A percentile compares a stretch with the other conserved stretches of the same genome.
Evolutionary conservation across 2,113 vertebrate genomes (phyloP).

Genomic region (Tetrao urogallus): DNA sequence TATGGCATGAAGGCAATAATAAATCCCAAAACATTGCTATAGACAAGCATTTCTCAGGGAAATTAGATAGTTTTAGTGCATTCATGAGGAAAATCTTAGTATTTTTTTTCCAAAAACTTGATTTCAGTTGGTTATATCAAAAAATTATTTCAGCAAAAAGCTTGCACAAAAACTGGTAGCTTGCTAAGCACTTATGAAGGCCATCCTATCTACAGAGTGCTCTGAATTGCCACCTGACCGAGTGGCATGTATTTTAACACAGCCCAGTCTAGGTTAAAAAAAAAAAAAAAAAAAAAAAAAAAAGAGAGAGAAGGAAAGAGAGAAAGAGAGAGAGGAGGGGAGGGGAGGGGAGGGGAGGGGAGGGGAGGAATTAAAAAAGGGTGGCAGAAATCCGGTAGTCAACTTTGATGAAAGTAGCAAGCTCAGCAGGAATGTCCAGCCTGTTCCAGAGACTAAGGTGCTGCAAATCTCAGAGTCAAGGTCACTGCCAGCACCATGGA

Average conservation of each 20-base stretch:
- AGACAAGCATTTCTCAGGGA: not conserved
- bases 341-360: too few species aligned
- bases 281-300: not conserved
- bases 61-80: rapidly evolving
- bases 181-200: not conserved
- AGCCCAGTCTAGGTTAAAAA: not conserved
- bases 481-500: not conserved
- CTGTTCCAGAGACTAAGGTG: not conserved
- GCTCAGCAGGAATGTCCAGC: not conserved
- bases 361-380: not conserved
- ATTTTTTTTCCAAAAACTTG: not conserved
- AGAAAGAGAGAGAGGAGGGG: too few species aligned
- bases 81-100: not conserved
- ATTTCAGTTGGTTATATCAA: not conserved
- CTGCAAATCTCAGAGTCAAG: not conserved
- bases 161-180: not conserved
- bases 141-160: not conserved
- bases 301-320: too few species aligned
- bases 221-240: not conserved
- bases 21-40: not conserved
- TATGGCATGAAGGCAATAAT: not conserved
- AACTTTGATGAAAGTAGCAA: not conserved
- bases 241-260: not conserved
- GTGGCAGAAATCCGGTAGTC: not conserved
- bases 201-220: not conserved